These are phyloP conservation scores for Cebidichthys violaceus DNA, from an alignment of 2,113 vertebrate genomes.

Conservation along the genomic window DNA sequence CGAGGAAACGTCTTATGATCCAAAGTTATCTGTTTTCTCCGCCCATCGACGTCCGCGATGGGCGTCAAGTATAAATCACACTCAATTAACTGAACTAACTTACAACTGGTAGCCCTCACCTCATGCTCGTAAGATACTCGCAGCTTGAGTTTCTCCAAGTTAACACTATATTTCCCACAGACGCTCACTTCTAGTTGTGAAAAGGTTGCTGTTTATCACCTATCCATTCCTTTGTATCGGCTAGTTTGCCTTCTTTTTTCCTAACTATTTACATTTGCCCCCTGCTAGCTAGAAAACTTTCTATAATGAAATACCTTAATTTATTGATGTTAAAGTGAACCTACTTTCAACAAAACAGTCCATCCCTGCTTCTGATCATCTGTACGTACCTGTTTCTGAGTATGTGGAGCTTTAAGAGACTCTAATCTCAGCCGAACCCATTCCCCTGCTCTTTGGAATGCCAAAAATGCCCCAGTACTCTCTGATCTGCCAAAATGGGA, in stretches of 20 bases:
- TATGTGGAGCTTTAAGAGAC: constrained; percentile 13
- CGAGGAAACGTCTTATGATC: no score
- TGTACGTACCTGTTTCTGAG: constrained; percentile 23
- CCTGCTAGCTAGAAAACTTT: background rate
- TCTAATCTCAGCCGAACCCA: constrained; percentile 51
- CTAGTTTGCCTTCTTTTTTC: background rate
- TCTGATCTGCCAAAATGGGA: constrained; percentile 52
- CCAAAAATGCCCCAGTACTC: constrained; percentile 51
- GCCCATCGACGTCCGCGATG: background rate
- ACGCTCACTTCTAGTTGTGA: background rate
- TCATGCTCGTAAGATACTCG: background rate
- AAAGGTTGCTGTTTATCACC: background rate
- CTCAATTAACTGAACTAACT: no score
- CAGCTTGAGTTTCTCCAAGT: background rate
- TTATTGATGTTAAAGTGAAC: background rate
- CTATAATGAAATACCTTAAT: background rate
- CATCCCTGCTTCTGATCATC: background rate
- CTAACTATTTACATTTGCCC: background rate
- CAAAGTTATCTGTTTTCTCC: background rate
- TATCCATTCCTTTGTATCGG: background rate
- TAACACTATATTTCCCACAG: background rate
- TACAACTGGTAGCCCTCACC: background rate
- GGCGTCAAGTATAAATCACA: background rate
- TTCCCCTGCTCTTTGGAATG: constrained; percentile 61
- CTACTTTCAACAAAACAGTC: background rate